Evolutionary conservation across 2,888 invertebrate genomes (phyloP), one percentile per base, ranked within the genome.

Genomic region (Cartodere bifasciata): DNA sequence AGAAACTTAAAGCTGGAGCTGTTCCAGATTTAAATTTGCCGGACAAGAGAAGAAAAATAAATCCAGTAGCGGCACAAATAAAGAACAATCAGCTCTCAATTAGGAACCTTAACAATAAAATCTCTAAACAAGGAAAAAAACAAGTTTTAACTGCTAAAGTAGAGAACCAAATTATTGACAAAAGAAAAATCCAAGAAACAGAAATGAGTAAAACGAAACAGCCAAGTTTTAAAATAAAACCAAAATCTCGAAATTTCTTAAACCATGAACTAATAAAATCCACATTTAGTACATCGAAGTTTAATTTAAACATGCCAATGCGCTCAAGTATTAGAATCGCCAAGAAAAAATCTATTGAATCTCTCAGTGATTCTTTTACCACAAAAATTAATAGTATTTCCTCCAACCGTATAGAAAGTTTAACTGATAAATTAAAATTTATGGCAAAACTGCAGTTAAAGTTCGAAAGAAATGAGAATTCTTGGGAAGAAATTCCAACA

Each of bases 1-100:
- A 60, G 41, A 59, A 65, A 35, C 48, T 68, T 39, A 58, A 61
- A 40, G 48, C 55, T 29, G 63, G 62, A 33, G 65, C 66, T 3
- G 56, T 65, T 22, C 68, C 67, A 4, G 50, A 57, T 36, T 31
- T 28, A 33, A 49, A 52, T 33, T 38, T 56, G 31, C 45, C 36
- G 29, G 36, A 9, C 36, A 40, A 13, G 21, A 20, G 9, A 4
- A 35, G 20, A 16, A 14, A 20, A 9, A 12, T 9, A n/a, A 27
- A 27, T 13, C 13, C 6, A 27, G 5, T 15, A 12, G 24, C 7
- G 5, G 12, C 6, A 6, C 23, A 16, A 30, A 29, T 15, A 14
- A 6, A 13, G 27, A 5, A 11, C n/a, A n/a, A n/a, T n/a, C n/a
- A n/a, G n/a, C n/a, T n/a, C n/a, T n/a, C n/a, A 6, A 27, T 13